These are phyloP conservation scores for Brenthis daphne DNA, from an alignment of 2,888 invertebrate species.

Conservation along the genomic window DNA sequence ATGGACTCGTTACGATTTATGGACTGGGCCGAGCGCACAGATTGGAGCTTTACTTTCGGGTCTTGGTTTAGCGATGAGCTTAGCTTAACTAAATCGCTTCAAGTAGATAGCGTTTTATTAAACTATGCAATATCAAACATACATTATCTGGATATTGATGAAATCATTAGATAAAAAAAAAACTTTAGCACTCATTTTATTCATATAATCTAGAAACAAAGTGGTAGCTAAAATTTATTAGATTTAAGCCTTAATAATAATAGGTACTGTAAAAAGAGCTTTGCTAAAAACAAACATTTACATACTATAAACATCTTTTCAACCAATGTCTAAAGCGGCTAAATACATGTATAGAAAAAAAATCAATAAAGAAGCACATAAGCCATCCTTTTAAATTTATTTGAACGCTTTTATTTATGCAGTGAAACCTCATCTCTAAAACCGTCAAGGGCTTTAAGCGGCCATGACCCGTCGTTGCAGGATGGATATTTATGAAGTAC, in stretches of 20 bases:
- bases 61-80: conserved; percentile 54
- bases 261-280: too few species aligned
- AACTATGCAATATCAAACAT: background rate
- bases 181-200: too few species aligned
- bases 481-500: conserved; percentile 51
- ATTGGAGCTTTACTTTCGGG: conserved; percentile 72
- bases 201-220: too few species aligned
- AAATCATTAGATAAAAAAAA: too few species aligned
- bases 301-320: too few species aligned
- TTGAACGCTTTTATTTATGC: conserved; percentile 56
- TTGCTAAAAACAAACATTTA: too few species aligned
- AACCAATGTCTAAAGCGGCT: background rate
- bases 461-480: conserved; percentile 74
- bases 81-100: conserved; percentile 42
- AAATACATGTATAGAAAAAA: conserved; percentile 3
- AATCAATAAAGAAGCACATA: background rate
- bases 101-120: conserved; percentile 25
- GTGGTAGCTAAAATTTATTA: too few species aligned
- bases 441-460: conserved; percentile 80
- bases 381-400: conserved; percentile 1
- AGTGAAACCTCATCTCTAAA: conserved; percentile 66
- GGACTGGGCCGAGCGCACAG: conserved; percentile 64
- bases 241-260: too few species aligned
- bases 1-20: conserved; percentile 80
- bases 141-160: too few species aligned